These are phyloP conservation scores for Indicator maculatus DNA, from an alignment of 2,113 vertebrate genomes.

Conservation along the genomic window DNA sequence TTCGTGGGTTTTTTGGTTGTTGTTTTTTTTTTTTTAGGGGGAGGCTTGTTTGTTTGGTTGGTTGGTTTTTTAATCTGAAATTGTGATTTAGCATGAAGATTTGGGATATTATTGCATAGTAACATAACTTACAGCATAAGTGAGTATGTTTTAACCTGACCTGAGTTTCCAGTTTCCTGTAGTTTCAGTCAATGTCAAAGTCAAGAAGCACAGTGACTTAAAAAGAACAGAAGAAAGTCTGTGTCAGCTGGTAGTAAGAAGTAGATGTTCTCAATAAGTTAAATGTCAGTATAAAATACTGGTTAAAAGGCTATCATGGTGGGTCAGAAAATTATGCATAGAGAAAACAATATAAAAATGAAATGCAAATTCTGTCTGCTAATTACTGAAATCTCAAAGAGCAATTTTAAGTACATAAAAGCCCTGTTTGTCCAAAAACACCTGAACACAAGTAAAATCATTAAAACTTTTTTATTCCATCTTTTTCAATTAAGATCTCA, in stretches of 20 bases:
- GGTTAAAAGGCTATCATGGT: background rate
- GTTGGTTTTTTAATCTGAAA: background rate
- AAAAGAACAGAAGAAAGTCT: background rate
- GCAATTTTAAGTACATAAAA: background rate
- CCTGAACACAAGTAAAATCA: rapidly evolving
- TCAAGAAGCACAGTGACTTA: background rate
- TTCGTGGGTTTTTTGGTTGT: background rate
- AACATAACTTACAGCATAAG: background rate
- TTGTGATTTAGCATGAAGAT: background rate
- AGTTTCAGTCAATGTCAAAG: background rate
- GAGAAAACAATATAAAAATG: background rate
- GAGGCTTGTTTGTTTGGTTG: too few species aligned
- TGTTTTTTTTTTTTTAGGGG: background rate
- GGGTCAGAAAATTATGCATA: background rate
- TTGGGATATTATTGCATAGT: background rate
- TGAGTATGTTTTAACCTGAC: background rate
- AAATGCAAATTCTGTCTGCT: background rate
- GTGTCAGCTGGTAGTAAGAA: background rate
- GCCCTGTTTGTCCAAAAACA: background rate
- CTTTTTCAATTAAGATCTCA: background rate
- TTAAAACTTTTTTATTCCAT: background rate
- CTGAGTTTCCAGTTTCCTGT: background rate
- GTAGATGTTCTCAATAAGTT: background rate
- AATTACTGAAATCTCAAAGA: background rate
- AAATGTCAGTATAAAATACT: background rate